Evolutionary conservation across 2,797 vertebrate genomes (phyloP).

Genomic region (Pyrrhura leucotis): DNA sequence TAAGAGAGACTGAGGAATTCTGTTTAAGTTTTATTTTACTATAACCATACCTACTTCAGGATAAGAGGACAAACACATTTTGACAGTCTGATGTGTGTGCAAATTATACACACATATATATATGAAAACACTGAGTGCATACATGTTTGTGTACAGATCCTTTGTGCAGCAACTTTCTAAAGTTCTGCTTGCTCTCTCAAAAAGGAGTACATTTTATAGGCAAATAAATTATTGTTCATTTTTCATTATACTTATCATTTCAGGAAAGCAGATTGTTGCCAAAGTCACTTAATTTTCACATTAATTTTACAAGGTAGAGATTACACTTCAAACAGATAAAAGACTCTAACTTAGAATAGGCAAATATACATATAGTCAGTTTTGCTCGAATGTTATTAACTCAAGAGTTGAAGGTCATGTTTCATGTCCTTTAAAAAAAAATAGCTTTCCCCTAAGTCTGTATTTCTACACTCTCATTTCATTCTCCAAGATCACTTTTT

Average conservation of each 20-base stretch:
- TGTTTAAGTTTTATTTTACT: not conserved
- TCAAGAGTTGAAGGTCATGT: not conserved
- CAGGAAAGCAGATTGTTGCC: not conserved
- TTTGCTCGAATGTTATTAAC: not conserved
- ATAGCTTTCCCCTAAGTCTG: not conserved
- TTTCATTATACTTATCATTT: not conserved
- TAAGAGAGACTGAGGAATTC: no score
- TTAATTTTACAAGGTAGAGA: constrained; percentile 8
- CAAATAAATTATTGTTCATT: not conserved
- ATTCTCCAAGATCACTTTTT: not conserved
- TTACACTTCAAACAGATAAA: constrained; percentile 11
- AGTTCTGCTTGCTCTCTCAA: not conserved
- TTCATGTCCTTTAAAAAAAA: not conserved
- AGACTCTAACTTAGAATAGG: not conserved
- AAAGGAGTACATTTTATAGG: not conserved
- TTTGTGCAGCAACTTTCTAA: not conserved
- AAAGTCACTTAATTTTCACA: constrained; percentile 17
- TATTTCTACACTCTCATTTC: not conserved
- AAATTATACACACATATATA: not conserved
- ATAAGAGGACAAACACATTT: not conserved
- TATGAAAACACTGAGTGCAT: rapidly evolving
- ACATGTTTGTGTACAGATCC: not conserved
- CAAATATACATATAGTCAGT: not conserved
- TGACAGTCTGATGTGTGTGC: not conserved
- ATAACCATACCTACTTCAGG: not conserved